Base-by-base conservation (phyloP, 2,797 vertebrate genomes). In the Vultur gryphus region DNA sequence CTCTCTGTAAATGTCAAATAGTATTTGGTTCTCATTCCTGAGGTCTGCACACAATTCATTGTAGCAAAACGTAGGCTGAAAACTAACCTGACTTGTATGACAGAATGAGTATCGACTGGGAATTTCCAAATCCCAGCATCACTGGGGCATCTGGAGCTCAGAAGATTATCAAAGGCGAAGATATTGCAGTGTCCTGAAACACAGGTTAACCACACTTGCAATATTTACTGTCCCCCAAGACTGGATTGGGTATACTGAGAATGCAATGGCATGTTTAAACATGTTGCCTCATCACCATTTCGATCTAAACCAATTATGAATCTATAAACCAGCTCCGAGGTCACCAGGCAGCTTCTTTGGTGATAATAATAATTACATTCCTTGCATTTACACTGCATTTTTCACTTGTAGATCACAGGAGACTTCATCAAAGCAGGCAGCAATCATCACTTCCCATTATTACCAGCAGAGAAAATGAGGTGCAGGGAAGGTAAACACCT, bases 311-410 rank as follows among this genome's bases (percentile, higher is more conserved):
- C 89, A 62, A 93, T 94, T 59, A 86, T 3, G n/a, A 94, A 96
- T 92, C 92, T 87, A 96, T 95, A 89, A 89, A 89, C 72, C 92
- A 96, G 78, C 72, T 85, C 69, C 0, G 2, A 95, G 93, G 92
- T 93, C 89, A 93, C 59, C 64, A 55, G 75, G 65, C 78, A 91
- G 54, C 87, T 89, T 78, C 86, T 75, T 44, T 81, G 33, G 49
- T 65, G 91, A 95, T 95, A 91, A 88, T 93, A 93, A 90, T 96
- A 96, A 97, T 96, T 95, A 95, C 51, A 43, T 62, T 93, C 85
- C 80, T 88, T 82, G 76, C 91, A 44, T 78, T 93, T 89, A 17
- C 69, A 41, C 72, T 91, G 84, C 43, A 14, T 84, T 96, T 97
- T 94, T 92, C 65, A 28, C 71, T n/a, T 12, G 64, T 9, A 92